phyloP scores from a whole-genome alignment of 1,140 invertebrate species.

The Hestina assimilis region DNA sequence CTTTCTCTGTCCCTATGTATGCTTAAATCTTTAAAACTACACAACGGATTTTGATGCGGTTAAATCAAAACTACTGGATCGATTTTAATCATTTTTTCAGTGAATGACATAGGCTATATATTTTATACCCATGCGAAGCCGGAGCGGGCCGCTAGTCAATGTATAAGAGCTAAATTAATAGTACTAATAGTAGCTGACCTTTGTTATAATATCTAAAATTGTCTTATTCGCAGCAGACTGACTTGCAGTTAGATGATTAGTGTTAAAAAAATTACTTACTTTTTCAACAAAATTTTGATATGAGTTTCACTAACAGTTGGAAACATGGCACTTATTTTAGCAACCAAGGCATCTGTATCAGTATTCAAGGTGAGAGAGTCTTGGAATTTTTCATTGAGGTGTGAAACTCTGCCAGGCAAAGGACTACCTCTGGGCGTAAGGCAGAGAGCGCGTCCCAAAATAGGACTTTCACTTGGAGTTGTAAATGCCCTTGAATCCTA shows the following conservation, averaged over 20 bases:
- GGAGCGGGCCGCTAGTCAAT: too few species aligned
- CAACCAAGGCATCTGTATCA: conserved; percentile 85
- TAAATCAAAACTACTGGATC: too few species aligned
- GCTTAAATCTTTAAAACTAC: too few species aligned
- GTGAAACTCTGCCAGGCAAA: conserved; percentile 66
- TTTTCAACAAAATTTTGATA: conserved; percentile 90
- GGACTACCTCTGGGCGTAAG: conserved; percentile 76
- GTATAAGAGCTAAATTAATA: too few species aligned
- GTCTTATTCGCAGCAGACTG: too few species aligned
- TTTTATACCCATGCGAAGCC: too few species aligned
- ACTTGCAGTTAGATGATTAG: background rate
- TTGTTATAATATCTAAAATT: too few species aligned
- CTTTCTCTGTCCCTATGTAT: too few species aligned
- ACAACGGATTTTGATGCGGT: too few species aligned
- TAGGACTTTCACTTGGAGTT: conserved; percentile 72
- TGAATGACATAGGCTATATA: too few species aligned
- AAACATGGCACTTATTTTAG: conserved; percentile 93
- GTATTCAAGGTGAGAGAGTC: conserved; percentile 82
- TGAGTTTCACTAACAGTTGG: conserved; percentile 93
- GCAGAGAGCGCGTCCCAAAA: conserved; percentile 76
- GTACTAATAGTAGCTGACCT: too few species aligned
- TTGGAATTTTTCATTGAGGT: conserved; percentile 80
- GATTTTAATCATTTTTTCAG: too few species aligned
- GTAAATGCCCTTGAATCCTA: conserved; percentile 52
- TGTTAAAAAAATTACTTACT: conserved; percentile 81